phyloP scores from a whole-genome alignment of 2,888 invertebrate species.

The Eilema griseolum region DNA sequence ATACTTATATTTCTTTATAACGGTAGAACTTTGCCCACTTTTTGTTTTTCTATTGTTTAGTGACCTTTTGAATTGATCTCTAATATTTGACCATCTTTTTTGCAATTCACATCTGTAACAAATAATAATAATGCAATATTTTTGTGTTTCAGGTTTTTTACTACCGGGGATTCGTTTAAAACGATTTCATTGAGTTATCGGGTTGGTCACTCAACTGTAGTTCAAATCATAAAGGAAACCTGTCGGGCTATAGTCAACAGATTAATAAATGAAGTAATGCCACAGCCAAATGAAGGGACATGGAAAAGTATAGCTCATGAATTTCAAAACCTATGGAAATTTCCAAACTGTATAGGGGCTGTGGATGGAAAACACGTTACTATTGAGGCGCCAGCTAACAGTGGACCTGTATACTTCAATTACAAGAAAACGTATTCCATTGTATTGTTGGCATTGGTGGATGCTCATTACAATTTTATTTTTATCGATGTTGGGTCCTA shows the following conservation, averaged over 20 bases:
- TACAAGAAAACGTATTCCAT: no score
- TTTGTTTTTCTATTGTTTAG: not conserved
- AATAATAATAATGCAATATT: not conserved
- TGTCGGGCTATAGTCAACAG: not conserved
- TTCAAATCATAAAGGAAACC: not conserved
- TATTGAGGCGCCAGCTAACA: no score
- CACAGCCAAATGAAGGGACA: no score
- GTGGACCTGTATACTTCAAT: no score
- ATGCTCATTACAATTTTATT: no score
- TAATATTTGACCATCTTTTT: not conserved
- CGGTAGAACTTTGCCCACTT: not conserved
- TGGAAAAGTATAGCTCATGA: constrained; percentile 4
- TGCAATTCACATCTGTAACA: not conserved
- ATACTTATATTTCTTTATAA: not conserved
- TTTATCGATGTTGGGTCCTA: no score
- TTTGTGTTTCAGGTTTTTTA: not conserved
- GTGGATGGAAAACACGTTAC: constrained; percentile 4
- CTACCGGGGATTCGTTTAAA: not conserved
- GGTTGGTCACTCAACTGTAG: not conserved
- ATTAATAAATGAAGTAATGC: not conserved
- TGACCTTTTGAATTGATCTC: not conserved
- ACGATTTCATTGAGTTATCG: not conserved
- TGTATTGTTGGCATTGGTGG: no score
- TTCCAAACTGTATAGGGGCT: no score
- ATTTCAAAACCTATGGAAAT: constrained; percentile 2